phyloP scores from a whole-genome alignment of 1,140 invertebrate genomes.

The Euura saliciscinereae region DNA sequence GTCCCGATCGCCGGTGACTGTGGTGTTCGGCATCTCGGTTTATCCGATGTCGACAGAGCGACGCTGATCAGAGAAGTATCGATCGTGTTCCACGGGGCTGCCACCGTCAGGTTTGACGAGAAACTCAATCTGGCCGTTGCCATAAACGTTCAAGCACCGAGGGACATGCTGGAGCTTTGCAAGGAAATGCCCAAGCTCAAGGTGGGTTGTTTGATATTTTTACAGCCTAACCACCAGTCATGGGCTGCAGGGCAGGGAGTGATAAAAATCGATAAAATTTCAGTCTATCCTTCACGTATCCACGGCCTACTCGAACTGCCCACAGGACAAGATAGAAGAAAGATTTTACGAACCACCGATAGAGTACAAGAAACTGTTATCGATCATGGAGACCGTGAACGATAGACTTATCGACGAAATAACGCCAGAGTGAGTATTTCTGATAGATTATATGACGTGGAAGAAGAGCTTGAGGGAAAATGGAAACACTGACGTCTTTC shows the following conservation, averaged over 20 bases:
- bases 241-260: conserved; percentile 34
- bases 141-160: conserved; percentile 73
- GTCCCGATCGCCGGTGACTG: conserved; percentile 66
- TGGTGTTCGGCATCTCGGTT: conserved; percentile 56
- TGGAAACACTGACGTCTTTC: not conserved
- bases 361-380: conserved; percentile 64
- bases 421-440: conserved; percentile 64
- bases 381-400: conserved; percentile 71
- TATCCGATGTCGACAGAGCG: conserved; percentile 54
- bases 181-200: conserved; percentile 71
- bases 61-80: conserved; percentile 67
- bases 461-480: not conserved
- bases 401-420: conserved; percentile 68
- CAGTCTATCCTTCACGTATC: conserved; percentile 70
- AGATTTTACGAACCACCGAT: conserved; percentile 63
- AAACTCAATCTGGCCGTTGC: conserved; percentile 68
- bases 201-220: conserved; percentile 46
- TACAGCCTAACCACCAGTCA: conserved; percentile 43
- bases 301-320: conserved; percentile 69
- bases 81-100: conserved; percentile 73
- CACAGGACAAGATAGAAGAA: conserved; percentile 61
- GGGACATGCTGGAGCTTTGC: conserved; percentile 67
- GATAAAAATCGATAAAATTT: conserved; percentile 39
- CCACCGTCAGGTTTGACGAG: conserved; percentile 75
- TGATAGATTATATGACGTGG: too few species aligned